Evolutionary conservation across 2,113 vertebrate genomes (phyloP), one percentile per base, ranked within the genome.

Genomic region (Microcebus jonahi): DNA sequence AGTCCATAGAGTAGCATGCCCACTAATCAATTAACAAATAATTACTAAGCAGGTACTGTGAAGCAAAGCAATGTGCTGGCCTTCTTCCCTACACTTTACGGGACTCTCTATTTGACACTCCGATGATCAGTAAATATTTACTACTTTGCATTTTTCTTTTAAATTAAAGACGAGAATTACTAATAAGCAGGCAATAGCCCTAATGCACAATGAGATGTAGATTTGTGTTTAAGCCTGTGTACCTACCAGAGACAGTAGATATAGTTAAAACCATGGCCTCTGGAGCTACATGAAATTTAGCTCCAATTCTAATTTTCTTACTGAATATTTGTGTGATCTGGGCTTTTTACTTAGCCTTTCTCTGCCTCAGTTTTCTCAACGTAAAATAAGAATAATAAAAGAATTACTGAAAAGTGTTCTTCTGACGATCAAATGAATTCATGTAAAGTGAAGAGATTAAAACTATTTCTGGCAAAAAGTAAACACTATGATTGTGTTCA

Each of bases 41-140:
- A 93, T 96, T 91, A 63, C 86, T 42, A 31, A 91, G 48, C 59
- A 94, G 31, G 25, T 29, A 67, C 91, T 91, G 23, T 80, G 89
- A 97, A 94, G 79, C 39, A 85, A 82, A 90, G 75, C 53, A 65
- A 5, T 65, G 18, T 87, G n/a, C 36, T 88, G 53, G 59, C 27
- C 61, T 95, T 80, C 45, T 91, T 68, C 77, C 36, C 13, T 67
- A 18, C 8, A 79, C 55, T 91, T 88, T 5, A 6, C 5, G 2
- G n/a, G 65, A 70, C 36, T 71, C 63, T 94, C 50, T 86, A 21
- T 86, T 87, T 96, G 95, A 95, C 42, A 93, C 29, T 91, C 61
- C 50, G 31, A 63, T 88, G 71, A 23, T 97, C 71, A 85, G 94
- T 93, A 97, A 97, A 95, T 91, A 95, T 95, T 97, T 94, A 81